A percentile compares a stretch with the other conserved stretches of the same genome.
Conservation (phyloP, 2,113 vertebrate species). For the Conger conger region DNA sequence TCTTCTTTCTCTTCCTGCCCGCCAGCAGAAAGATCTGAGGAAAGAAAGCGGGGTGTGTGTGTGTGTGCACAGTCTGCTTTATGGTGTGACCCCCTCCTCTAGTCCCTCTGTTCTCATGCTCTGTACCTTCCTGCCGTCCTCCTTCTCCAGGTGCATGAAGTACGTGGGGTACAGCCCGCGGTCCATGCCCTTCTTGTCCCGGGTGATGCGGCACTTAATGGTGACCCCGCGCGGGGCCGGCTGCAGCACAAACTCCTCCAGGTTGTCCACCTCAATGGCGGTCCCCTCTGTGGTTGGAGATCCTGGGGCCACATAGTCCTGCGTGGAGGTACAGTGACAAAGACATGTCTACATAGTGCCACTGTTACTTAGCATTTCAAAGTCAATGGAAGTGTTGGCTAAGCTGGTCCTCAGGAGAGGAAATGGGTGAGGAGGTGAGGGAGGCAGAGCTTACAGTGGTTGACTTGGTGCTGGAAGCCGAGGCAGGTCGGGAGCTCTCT, state of each 20-base stretch:
- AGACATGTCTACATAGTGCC: background rate
- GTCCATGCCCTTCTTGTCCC: conserved; percentile 96
- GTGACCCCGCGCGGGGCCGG: conserved; percentile 85
- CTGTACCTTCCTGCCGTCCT: conserved; percentile 86
- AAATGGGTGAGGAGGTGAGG: background rate
- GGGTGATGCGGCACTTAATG: conserved; percentile 85
- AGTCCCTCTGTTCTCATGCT: background rate
- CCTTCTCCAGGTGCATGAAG: conserved; percentile 93
- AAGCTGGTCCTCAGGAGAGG: background rate
- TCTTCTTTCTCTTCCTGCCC: conserved; percentile 95
- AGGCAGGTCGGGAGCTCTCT: conserved; percentile 74
- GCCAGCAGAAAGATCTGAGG: conserved; percentile 89
- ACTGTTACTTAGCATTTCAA: background rate
- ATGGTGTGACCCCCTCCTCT: no score
- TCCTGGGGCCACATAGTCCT: conserved; percentile 73
- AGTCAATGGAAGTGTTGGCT: background rate
- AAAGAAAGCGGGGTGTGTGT: background rate
- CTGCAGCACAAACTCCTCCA: conserved; percentile 83
- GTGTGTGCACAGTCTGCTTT: background rate
- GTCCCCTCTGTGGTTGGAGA: conserved; percentile 67
- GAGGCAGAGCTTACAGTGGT: conserved; percentile 63
- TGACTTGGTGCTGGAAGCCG: conserved; percentile 79
- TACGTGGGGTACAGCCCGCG: conserved; percentile 93
- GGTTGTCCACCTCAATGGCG: conserved; percentile 76
- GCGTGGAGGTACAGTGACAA: background rate